Evolutionary conservation across 2,888 invertebrate genomes (phyloP), one percentile per base, ranked within the genome.

Genomic region (Leptinotarsa haldemani): DNA sequence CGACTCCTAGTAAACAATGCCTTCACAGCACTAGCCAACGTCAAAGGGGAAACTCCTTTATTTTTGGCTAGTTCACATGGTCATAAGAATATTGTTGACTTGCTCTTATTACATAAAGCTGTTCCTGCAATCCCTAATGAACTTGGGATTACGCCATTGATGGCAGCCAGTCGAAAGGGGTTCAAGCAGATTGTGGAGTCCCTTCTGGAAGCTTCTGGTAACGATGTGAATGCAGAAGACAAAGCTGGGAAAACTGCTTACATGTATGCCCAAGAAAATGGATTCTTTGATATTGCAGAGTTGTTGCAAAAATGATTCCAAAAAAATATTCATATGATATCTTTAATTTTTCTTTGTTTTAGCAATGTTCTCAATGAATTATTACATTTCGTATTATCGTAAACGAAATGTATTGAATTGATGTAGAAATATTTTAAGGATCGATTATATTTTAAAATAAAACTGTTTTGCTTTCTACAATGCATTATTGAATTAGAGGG

Each of bases 1-100:
- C 65, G 65, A 22, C 65, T 65, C 48, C 25, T 70, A 53, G 64
- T 22, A 15, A 30, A 53, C 12, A 70, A 70, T 25, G 70, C 53
- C 16, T 65, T 52, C 50, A 70, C 65, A 40, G 20, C 16, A 48
- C 63, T 64, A 16, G 63, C 40, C 22, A 70, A 70, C 46, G 30
- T 25, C 16, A 61, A 70, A 18, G n/a, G 70, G n/a, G 70, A 70
- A 20, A 70, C 64, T 46, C 25, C 70, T 22, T 18, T 70, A 30
- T 64, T 25, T 64, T 63, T 64, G 18, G 63, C 64, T 13, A 64
- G 53, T 46, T 15, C 4, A 15, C 52, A 67, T n/a, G 67, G 70
- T 47, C 65, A 70, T 65, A 48, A 48, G 46, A 48, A 53, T n/a
- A 20, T 70, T 15, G 65, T 70, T 20, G 40, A 65, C 25, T 25